Percentiles rank a stretch among this genome's conserved stretches.
These are phyloP conservation scores for Chymomyza caudatula DNA, from an alignment of 2,888 invertebrate species.

Conservation along the genomic window DNA sequence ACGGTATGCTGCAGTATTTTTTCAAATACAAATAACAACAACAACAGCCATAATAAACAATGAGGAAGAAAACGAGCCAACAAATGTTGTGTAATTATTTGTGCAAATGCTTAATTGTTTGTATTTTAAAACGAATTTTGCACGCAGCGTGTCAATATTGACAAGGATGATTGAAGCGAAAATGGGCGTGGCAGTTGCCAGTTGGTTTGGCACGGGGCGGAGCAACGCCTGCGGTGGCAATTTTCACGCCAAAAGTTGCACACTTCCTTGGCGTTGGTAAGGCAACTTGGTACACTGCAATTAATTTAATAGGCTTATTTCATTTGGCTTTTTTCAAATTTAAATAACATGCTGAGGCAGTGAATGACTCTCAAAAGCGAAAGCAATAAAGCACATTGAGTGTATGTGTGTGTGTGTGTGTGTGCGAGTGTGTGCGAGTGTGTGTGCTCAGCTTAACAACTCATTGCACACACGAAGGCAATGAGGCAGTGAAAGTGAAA, in stretches of 20 bases:
- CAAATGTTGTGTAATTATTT: slow-evolving; percentile 49
- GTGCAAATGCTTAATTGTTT: slow-evolving; percentile 66
- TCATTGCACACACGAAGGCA: background rate
- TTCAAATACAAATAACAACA: slow-evolving; percentile 1
- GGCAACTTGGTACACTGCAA: slow-evolving; percentile 42
- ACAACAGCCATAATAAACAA: slow-evolving; percentile 25
- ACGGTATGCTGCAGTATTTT: slow-evolving; percentile 24
- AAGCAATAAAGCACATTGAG: slow-evolving; percentile 4
- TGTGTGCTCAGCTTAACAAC: background rate
- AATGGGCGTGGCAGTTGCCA: background rate
- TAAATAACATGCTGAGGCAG: slow-evolving; percentile 39
- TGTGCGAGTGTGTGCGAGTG: background rate
- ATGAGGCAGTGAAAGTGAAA: background rate
- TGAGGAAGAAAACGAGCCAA: background rate
- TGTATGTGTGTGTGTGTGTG: slow-evolving; percentile 3
- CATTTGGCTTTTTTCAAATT: slow-evolving; percentile 47
- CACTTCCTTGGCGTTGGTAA: background rate
- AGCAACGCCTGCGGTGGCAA: slow-evolving; percentile 6
- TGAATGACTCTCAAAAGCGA: slow-evolving; percentile 33
- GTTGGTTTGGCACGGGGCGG: too few relatives aligned
- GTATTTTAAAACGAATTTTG: slow-evolving; percentile 57
- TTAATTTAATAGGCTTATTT: slow-evolving; percentile 69
- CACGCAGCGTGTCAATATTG: slow-evolving; percentile 56
- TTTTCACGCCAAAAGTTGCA: slow-evolving; percentile 29
- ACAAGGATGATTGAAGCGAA: slow-evolving; percentile 29